Percentiles rank a stretch among this genome's conserved stretches.
Conservation (phyloP, 2,797 vertebrate species). For the Pseudocheirus occidentalis region DNA sequence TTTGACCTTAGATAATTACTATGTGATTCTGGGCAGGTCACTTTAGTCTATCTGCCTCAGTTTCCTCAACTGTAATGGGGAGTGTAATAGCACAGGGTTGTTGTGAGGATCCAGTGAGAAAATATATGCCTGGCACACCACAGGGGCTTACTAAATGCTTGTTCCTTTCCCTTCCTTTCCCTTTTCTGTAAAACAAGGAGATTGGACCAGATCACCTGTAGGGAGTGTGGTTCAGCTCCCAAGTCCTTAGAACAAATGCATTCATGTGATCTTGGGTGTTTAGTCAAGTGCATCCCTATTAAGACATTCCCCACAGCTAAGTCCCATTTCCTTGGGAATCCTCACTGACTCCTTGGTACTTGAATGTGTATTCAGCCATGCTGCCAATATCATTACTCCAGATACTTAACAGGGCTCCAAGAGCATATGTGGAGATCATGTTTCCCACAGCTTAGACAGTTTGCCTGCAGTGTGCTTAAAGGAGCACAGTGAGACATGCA, state of each 20-base stretch:
- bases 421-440: not conserved
- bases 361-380: not conserved
- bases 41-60: not conserved
- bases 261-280: not conserved
- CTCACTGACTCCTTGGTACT: not conserved
- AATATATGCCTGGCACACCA: not conserved
- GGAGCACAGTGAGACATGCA: not conserved
- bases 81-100: not conserved
- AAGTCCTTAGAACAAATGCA: not conserved
- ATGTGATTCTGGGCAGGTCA: not conserved
- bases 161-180: not conserved
- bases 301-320: not conserved
- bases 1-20: not conserved
- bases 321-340: slow-evolving; percentile 1
- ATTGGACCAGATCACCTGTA: not conserved
- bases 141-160: not conserved
- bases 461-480: not conserved
- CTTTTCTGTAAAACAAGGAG: not conserved
- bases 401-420: not conserved
- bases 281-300: not conserved
- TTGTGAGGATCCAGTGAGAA: not conserved
- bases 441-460: not conserved
- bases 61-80: not conserved
- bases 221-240: not conserved
- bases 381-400: not conserved